Percentiles rank a stretch among this genome's conserved stretches.
Evolutionary conservation across 2,113 vertebrate genomes (phyloP).

Genomic region (Eleginops maclovinus): DNA sequence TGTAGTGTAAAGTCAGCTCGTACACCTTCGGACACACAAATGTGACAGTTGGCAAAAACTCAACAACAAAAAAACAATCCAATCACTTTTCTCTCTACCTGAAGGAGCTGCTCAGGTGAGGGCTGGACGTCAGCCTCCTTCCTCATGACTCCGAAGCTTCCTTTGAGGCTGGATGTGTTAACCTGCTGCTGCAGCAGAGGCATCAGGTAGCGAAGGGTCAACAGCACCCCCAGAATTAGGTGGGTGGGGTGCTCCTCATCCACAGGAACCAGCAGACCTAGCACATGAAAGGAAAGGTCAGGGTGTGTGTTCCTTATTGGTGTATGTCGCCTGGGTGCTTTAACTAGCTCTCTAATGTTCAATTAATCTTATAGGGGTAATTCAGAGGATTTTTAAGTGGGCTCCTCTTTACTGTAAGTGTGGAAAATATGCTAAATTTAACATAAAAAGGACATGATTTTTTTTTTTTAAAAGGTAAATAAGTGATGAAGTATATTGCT

Average conservation of each 20-base stretch:
- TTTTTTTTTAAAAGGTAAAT: too few relatives aligned
- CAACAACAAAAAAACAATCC: neutral
- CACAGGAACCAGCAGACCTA: slow-evolving; percentile 91
- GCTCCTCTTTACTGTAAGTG: too few relatives aligned
- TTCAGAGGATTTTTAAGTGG: too few relatives aligned
- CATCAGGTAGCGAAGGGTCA: slow-evolving; percentile 93
- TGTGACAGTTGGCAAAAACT: neutral
- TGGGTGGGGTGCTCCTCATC: slow-evolving; percentile 91
- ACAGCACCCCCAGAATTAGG: slow-evolving; percentile 92
- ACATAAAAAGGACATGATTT: too few relatives aligned
- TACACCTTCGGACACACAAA: slow-evolving; percentile 86
- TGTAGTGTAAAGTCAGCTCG: slow-evolving; percentile 94
- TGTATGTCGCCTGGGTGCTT: neutral
- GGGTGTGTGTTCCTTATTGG: neutral
- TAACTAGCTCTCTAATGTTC: neutral
- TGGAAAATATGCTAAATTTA: too few relatives aligned
- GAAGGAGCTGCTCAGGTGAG: slow-evolving; percentile 91
- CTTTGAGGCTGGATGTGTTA: slow-evolving; percentile 94
- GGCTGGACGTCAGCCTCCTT: slow-evolving; percentile 95
- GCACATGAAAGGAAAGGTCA: neutral
- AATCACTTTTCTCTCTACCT: slow-evolving; percentile 81
- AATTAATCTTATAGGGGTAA: neutral
- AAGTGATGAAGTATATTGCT: too few relatives aligned
- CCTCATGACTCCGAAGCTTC: slow-evolving; percentile 95
- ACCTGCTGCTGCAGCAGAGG: slow-evolving; percentile 96